phyloP scores from a whole-genome alignment of 2,888 invertebrate genomes.

The Desoria tigrina region DNA sequence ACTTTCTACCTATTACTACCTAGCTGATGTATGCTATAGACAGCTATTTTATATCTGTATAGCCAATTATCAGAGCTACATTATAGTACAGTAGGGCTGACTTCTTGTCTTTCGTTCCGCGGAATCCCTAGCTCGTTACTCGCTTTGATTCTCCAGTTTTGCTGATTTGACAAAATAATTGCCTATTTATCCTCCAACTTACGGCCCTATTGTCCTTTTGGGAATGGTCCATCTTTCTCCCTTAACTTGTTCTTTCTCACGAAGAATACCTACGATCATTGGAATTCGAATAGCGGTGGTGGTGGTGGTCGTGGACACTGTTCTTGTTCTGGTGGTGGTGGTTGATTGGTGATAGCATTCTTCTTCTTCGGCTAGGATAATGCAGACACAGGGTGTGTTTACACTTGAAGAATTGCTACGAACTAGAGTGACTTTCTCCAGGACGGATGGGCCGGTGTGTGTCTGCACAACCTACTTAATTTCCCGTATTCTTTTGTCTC shows the following conservation, averaged over 20 bases:
- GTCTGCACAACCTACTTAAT: not conserved
- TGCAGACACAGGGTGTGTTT: no score
- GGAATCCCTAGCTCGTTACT: constrained; percentile 1
- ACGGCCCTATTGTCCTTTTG: constrained; percentile 49
- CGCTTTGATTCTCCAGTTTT: constrained; percentile 34
- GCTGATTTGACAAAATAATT: constrained; percentile 54
- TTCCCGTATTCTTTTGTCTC: constrained; percentile 6
- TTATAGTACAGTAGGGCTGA: not conserved
- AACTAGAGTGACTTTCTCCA: no score
- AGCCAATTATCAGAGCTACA: no score
- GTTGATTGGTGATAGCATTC: no score
- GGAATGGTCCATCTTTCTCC: constrained; percentile 40
- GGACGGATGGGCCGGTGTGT: not conserved
- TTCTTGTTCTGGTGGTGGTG: not conserved
- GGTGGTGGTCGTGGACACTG: no score
- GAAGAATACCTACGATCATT: not conserved
- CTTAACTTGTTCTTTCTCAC: constrained; percentile 19
- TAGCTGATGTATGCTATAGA: no score
- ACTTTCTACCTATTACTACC: no score
- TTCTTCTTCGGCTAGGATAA: no score
- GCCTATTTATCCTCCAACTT: constrained; percentile 54
- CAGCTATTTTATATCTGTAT: not conserved
- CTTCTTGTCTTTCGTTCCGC: constrained; percentile 4
- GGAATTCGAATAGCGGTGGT: no score
- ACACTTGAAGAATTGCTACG: constrained; percentile 11